Evolutionary conservation across 2,797 vertebrate species (phyloP), one percentile per base, ranked within the genome.

Genomic region (Astyanax mexicanus): DNA sequence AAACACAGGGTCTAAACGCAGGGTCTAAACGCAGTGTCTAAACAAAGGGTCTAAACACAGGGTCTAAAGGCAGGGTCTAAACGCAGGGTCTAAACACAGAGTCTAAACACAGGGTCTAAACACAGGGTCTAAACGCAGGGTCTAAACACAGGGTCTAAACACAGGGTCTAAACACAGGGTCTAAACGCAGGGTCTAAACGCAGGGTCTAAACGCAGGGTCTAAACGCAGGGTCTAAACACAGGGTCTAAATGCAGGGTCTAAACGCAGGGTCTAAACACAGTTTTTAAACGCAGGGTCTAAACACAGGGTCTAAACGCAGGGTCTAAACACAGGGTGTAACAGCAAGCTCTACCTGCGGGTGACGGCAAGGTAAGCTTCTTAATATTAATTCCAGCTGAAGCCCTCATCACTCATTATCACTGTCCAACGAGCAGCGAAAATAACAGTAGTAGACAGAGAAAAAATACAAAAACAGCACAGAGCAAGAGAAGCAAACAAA

Each of bases 341-440:
- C 80, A 84, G 85, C 86, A 87, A 72, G 60, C 37, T 69, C 79
- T 79, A 84, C 85, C 79, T 84, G 88, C 79, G 78, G 71, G 64
- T 79, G 81, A 80, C 77, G 81, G 44, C 78, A 86, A 83, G 80
- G 87, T 90, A 91, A 92, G 87, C 87, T 89, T 76, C 91, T 91
- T 91, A 90, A 85, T 85, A 81, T 84, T 87, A 91, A 89, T 79
- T 89, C 82, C 89, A 87, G 80, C 84, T 84, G 42, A 78, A 61
- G 65, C 72, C 40, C 38, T 62, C 27, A 71, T 81, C 80, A 65
- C 80, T 83, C 44, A 60, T 79, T 88, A 82, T 85, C 66, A 83
- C 80, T 89, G 87, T 86, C 87, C 77, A 78, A 81, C 51, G 74
- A 83, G 80, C 80, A 45, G 45, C 70, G 65, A 55, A 64, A 77